A percentile compares a stretch with the other conserved stretches of the same genome.
phyloP scores from a whole-genome alignment of 2,113 vertebrate species.

The Murina feae region DNA sequence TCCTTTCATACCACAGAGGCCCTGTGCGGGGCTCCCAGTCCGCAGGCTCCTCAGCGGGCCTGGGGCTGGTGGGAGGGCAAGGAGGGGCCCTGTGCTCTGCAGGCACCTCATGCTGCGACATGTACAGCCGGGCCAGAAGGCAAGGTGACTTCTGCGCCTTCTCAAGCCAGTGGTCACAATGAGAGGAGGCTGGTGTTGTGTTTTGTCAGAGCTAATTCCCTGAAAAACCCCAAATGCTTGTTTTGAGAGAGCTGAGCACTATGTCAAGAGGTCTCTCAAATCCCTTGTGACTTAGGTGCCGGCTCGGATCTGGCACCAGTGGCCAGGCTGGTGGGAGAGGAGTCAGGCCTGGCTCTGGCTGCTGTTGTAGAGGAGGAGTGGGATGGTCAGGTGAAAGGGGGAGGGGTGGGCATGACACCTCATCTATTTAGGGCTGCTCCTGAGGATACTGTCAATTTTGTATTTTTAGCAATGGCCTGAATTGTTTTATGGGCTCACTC shows the following conservation, averaged over 20 bases:
- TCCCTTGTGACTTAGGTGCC: background rate
- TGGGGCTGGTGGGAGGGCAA: background rate
- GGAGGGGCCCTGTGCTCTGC: fast-evolving
- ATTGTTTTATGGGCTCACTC: background rate
- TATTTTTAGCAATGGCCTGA: constrained; percentile 47
- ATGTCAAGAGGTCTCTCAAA: background rate
- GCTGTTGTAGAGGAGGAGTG: background rate
- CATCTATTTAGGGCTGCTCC: constrained; percentile 10
- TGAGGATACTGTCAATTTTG: background rate
- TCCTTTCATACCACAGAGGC: background rate
- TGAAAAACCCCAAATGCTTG: background rate
- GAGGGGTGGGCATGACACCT: background rate
- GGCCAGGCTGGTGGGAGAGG: background rate
- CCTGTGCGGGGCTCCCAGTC: background rate
- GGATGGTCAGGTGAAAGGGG: background rate
- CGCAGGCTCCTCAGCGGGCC: background rate
- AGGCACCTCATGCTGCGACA: background rate
- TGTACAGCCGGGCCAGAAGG: background rate
- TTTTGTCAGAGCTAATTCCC: background rate
- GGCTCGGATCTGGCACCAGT: background rate
- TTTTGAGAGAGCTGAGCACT: background rate
- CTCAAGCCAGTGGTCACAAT: background rate
- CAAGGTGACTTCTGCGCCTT: background rate
- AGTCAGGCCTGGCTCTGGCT: background rate
- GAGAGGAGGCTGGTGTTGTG: background rate